Base-by-base conservation (phyloP, 2,113 vertebrate genomes). In the Cyanoramphus novaezelandiae region DNA sequence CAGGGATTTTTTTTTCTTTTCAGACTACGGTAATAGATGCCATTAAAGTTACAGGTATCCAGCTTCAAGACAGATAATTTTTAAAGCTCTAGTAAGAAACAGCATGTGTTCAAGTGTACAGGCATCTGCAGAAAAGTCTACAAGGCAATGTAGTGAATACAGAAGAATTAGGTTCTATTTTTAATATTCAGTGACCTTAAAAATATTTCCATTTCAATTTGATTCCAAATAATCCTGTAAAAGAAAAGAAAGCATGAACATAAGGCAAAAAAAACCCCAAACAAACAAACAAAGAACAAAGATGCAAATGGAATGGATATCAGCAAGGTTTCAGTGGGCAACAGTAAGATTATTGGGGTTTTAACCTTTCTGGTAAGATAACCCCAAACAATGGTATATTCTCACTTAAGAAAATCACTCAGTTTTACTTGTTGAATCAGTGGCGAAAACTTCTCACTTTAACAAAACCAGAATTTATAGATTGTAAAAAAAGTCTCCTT, bases 31-130 rank as follows among this genome's bases (percentile, higher is more conserved):
- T 14, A 50, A 88, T 49, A 59, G 23, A 80, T 49, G 65, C 7
- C 15, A 72, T 70, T 76, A 65, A 68, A 64, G 18, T 55, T 72
- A 76, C 10, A 44, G 77, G 71, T 80, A 72, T 65, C 94, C 83
- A 46, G 46, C 95, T 74, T 74, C 87, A 96, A 95, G 50, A 93
- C 89, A 94, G 81, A 70, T 17, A 11, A 74, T 37, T 64, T 86
- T 80, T 67, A 63, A 49, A 53, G 78, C 23, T 82, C 55, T 49
- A 87, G 25, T 44, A 76, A 29, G 60, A 94, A 96, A 95, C 86
- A 96, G 92, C 94, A 93, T 90, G 92, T 95, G 64, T 97, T 97
- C 96, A 97, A 97, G 44, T 96, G 96, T 92, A 89, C 46, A 68
- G 95, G 77, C 49, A 81, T 37, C 17, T 82, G 92, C 39, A 90